Base-by-base conservation (phyloP, 2,888 invertebrate species). In the Teinopalpus imperialis region DNA sequence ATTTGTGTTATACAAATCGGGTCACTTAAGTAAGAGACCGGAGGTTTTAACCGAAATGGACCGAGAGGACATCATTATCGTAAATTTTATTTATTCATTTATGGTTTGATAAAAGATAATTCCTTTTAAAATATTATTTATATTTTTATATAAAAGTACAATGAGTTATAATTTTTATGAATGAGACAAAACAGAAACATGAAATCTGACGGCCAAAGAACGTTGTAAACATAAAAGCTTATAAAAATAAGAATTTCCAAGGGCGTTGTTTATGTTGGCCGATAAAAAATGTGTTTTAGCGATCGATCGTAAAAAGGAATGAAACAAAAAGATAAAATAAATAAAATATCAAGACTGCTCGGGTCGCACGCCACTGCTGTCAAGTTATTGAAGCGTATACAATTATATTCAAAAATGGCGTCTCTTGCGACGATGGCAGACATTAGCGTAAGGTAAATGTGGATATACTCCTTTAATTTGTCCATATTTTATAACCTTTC, bases 351-450 rank as follows among this genome's bases (percentile, higher is more conserved):
- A 55, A 55, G 47, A 41, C 51, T 30, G 31, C 30, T 37, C 24
- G 37, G 43, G 30, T 45, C 34, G 30, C 56, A 57, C 53, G 55
- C 54, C 51, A 53, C 37, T 18, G 27, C 52, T 56, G 58, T 61
- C 57, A 57, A 51, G 50, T 53, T 54, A 55, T 52, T 57, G 55
- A 60, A 54, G 59, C 59, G 54, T 53, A 56, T 53, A 56, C 44
- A 56, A 62, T 59, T 46, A 55, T 57, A 58, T 46, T 46, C 46
- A 46, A 46, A 46, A 46, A 40, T 46, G 46, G 46, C 40, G 46
- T 34, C 40, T 10, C 34, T 43, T 21, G 34, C 46, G 46, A 46
- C 46, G 40, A 40, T 34, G 34, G 26, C 10, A 23, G 8, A 34
- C 27, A 29, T 34, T 40, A 40, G 8, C 34, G 40, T 29, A 23